These are phyloP conservation scores for Muscicapa comitata DNA, from an alignment of 2,797 vertebrate species.

Conservation along the genomic window DNA sequence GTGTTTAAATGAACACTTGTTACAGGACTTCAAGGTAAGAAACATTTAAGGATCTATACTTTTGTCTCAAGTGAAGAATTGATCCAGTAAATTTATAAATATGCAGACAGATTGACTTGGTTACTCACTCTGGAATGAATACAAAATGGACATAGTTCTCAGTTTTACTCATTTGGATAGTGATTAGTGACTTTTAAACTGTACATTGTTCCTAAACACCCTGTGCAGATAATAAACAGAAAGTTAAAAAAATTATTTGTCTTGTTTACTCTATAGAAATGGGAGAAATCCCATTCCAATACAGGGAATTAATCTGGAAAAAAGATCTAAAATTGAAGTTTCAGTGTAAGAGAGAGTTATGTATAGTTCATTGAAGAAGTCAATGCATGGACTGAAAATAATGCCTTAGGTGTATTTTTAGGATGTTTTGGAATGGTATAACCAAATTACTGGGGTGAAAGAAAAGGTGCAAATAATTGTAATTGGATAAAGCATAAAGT, in stretches of 20 bases:
- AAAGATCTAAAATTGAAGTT: neutral
- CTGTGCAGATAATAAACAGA: neutral
- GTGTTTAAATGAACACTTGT: neutral
- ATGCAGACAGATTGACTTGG: neutral
- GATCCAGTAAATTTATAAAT: neutral
- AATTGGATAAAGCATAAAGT: neutral
- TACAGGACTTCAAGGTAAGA: neutral
- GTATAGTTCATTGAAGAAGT: neutral
- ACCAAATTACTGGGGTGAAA: neutral
- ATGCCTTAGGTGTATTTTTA: neutral
- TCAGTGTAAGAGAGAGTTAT: neutral
- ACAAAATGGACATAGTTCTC: neutral
- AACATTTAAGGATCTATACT: neutral
- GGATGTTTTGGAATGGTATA: neutral
- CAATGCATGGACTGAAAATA: neutral
- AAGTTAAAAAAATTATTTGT: neutral
- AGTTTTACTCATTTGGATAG: neutral
- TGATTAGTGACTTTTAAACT: neutral
- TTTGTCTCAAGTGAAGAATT: neutral
- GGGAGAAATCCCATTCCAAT: neutral
- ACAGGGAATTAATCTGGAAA: neutral
- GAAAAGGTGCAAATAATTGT: neutral
- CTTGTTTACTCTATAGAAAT: neutral
- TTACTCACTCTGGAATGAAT: neutral
- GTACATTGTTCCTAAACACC: neutral